Evolutionary conservation across 1,140 invertebrate species (phyloP).

Genomic region (Eumaeus atala): DNA sequence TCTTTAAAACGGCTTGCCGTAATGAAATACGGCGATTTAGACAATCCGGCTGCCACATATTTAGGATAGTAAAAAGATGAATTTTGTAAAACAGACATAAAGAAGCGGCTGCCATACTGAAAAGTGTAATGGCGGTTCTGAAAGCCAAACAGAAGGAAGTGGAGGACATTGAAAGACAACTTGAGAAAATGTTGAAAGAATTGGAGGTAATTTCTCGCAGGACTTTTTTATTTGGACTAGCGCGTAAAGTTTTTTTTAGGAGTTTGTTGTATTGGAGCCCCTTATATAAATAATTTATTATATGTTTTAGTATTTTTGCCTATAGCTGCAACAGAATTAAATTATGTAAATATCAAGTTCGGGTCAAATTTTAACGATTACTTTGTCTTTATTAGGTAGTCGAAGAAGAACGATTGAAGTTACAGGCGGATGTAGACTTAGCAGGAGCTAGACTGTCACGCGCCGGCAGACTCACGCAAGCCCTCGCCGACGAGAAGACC

Average conservation of each 20-base stretch:
- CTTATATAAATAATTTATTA: no score
- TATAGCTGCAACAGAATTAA: no score
- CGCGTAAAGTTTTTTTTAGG: no score
- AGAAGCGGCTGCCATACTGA: conserved; percentile 82
- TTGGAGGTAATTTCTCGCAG: conserved; percentile 42
- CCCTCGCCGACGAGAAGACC: conserved; percentile 87
- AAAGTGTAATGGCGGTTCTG: conserved; percentile 83
- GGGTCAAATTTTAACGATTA: background rate
- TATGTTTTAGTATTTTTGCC: no score
- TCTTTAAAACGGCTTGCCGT: no score
- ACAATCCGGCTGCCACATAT: no score
- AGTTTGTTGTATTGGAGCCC: no score
- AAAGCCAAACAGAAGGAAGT: conserved; percentile 87
- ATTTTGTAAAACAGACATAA: conserved; percentile 76
- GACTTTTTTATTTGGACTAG: background rate
- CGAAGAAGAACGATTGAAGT: conserved; percentile 80
- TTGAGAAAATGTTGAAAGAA: conserved; percentile 68
- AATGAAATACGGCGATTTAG: no score
- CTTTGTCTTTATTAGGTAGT: conserved; percentile 43
- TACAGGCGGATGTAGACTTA: conserved; percentile 84
- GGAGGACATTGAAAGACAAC: conserved; percentile 79
- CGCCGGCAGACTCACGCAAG: conserved; percentile 87
- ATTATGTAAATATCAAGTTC: background rate
- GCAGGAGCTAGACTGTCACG: conserved; percentile 85
- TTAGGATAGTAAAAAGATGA: no score